Conservation (phyloP, 2,113 vertebrate genomes). For the Apeltes quadracus region DNA sequence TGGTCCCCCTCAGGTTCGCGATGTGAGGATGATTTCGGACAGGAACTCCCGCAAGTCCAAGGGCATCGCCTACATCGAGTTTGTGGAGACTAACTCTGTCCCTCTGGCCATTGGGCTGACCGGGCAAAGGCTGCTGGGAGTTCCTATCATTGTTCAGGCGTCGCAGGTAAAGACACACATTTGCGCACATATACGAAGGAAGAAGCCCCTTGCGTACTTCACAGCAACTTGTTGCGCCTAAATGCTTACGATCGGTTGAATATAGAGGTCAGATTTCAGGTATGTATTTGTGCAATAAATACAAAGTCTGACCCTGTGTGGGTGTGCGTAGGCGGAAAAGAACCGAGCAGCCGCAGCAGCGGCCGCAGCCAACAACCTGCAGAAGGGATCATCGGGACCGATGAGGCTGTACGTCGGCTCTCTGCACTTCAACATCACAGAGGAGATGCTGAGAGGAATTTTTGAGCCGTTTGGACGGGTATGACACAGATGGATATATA, state of each 20-base stretch:
- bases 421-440: constrained; percentile 96
- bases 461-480: constrained; percentile 97
- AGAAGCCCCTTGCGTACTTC: too few species aligned
- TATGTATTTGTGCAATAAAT: background rate
- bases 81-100: constrained; percentile 94
- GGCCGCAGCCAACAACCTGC: constrained; percentile 92
- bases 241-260: too few species aligned
- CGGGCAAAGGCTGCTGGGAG: constrained; percentile 94
- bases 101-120: constrained; percentile 96
- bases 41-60: constrained; percentile 96
- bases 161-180: constrained; percentile 85
- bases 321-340: constrained; percentile 88
- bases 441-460: constrained; percentile 97
- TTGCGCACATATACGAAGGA: background rate
- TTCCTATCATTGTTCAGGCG: constrained; percentile 97
- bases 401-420: constrained; percentile 96
- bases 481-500: too few species aligned
- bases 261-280: too few species aligned
- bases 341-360: constrained; percentile 88
- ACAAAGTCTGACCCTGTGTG: background rate
- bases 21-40: constrained; percentile 97
- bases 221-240: too few species aligned
- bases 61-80: constrained; percentile 97
- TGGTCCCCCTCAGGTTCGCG: constrained; percentile 86
- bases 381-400: constrained; percentile 90